These are phyloP conservation scores for Planiliza haematocheilus DNA, from an alignment of 2,113 vertebrate genomes.

Conservation along the genomic window DNA sequence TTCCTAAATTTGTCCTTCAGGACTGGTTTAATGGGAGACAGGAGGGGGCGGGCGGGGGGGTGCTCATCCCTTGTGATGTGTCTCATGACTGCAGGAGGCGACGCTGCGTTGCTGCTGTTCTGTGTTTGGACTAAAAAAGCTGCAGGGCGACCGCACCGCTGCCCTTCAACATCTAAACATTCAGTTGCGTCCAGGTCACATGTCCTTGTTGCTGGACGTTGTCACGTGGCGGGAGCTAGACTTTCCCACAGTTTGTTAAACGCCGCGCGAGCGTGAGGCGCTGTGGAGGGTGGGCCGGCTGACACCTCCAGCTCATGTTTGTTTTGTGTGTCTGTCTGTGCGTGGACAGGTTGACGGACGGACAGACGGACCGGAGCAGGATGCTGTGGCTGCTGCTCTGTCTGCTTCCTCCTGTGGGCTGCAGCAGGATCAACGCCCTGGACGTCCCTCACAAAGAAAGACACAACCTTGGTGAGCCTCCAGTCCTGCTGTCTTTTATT, in stretches of 20 bases:
- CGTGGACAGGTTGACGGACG: slow-evolving; percentile 36
- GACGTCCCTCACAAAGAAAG: neutral
- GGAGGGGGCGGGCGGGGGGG: neutral
- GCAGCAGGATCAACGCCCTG: slow-evolving; percentile 6
- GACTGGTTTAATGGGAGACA: slow-evolving; percentile 9
- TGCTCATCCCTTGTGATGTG: slow-evolving; percentile 39
- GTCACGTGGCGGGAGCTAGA: neutral
- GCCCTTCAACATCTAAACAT: neutral
- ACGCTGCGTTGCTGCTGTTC: neutral
- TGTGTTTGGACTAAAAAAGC: slow-evolving; percentile 7
- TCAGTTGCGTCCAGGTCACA: neutral
- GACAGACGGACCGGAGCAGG: slow-evolving; percentile 24
- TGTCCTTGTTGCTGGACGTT: neutral
- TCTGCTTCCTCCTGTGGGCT: slow-evolving; percentile 28
- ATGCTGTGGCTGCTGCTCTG: slow-evolving; percentile 67
- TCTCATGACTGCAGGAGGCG: slow-evolving; percentile 31
- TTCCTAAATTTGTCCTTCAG: neutral
- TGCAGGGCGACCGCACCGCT: slow-evolving; percentile 9
- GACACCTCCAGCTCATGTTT: slow-evolving; percentile 10
- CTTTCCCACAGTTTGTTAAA: slow-evolving; percentile 11
- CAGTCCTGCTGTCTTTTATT: too few species aligned
- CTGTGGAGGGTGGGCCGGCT: neutral
- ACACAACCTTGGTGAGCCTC: slow-evolving; percentile 50
- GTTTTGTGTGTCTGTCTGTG: slow-evolving; percentile 3
- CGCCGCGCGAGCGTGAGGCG: neutral